Percentiles rank a stretch among this genome's conserved stretches.
phyloP scores from a whole-genome alignment of 2,797 vertebrate genomes.

The Sciurus carolinensis region DNA sequence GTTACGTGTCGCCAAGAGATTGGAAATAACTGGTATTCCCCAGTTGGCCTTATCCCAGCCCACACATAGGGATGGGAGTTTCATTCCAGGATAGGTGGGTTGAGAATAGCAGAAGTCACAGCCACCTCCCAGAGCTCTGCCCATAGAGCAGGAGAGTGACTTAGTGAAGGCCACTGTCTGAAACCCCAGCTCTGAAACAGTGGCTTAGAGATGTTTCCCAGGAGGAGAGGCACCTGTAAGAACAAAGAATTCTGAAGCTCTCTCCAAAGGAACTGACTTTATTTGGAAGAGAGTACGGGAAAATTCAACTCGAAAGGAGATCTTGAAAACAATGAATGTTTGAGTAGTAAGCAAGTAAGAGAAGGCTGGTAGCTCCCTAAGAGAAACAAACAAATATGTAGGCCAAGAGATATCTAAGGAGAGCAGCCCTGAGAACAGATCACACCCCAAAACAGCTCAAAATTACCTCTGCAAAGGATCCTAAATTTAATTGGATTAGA shows the following conservation, averaged over 20 bases:
- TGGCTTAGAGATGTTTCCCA: neutral
- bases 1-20: neutral
- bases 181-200: neutral
- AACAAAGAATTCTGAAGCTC: neutral
- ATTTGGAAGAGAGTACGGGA: neutral
- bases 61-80: neutral
- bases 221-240: neutral
- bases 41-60: neutral
- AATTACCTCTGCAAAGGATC: neutral
- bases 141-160: neutral
- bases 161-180: neutral
- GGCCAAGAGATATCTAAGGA: neutral
- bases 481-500: conserved; percentile 1
- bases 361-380: neutral
- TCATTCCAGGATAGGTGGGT: neutral
- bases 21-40: neutral
- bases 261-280: neutral
- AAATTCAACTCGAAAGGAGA: neutral
- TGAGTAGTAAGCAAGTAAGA: conserved; percentile 7
- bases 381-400: neutral
- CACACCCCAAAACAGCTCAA: neutral
- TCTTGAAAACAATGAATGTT: conserved; percentile 6
- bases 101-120: neutral
- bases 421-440: neutral
- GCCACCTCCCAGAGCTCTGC: neutral